A percentile compares a stretch with the other conserved stretches of the same genome.
Conservation (phyloP, 2,797 vertebrate genomes). For the Heliangelus exortis region DNA sequence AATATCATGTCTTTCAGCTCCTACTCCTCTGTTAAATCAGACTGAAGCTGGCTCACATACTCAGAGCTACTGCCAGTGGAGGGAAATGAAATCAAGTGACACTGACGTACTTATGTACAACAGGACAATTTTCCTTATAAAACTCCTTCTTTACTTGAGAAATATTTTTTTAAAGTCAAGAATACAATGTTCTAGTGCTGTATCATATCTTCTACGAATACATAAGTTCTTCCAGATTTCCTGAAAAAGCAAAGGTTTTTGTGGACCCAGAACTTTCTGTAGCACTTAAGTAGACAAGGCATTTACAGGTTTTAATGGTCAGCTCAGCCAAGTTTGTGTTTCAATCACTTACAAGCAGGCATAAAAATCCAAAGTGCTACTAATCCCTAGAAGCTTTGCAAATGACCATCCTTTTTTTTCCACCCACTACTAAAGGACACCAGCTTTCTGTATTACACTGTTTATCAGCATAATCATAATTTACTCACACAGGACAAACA, state of each 20-base stretch:
- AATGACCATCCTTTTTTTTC: neutral
- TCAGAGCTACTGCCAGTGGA: neutral
- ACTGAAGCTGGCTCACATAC: neutral
- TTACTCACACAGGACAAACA: neutral
- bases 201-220: neutral
- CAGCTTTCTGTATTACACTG: neutral
- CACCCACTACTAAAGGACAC: neutral
- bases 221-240: neutral
- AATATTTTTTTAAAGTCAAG: neutral
- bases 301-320: neutral
- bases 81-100: neutral
- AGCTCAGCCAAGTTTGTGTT: neutral
- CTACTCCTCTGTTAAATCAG: neutral
- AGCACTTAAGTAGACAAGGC: neutral
- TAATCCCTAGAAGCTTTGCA: neutral
- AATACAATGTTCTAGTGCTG: neutral
- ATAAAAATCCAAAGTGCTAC: neutral
- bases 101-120: no score
- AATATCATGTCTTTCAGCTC: neutral
- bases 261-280: neutral
- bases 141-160: neutral
- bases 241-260: neutral
- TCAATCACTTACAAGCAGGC: neutral
- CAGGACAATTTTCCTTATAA: neutral
- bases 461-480: neutral